Conservation (phyloP, 2,113 vertebrate species). For the Datnioides undecimradiatus region DNA sequence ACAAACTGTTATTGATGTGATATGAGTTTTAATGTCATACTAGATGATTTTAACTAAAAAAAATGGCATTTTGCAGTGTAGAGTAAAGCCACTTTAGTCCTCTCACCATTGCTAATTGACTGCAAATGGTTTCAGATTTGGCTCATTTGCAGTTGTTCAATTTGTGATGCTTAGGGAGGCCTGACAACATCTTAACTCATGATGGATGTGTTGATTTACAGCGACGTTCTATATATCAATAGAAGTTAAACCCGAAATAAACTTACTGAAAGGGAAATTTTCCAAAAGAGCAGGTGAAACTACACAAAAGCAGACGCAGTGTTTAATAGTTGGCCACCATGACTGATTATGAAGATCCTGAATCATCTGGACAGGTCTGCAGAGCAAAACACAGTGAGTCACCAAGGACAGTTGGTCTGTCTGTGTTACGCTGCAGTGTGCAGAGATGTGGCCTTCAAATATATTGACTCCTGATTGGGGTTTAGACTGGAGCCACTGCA, state of each 20-base stretch:
- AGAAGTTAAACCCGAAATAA: not conserved
- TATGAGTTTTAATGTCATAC: not conserved
- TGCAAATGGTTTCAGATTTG: slow-evolving; percentile 60
- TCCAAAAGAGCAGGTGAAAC: not conserved
- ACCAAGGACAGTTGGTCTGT: not conserved
- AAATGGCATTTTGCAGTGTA: slow-evolving; percentile 26
- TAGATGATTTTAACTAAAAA: slow-evolving; percentile 31
- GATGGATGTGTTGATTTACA: slow-evolving; percentile 25
- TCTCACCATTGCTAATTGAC: slow-evolving; percentile 53
- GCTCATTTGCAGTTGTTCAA: slow-evolving; percentile 55
- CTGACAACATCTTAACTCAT: slow-evolving; percentile 10
- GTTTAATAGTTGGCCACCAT: slow-evolving; percentile 14
- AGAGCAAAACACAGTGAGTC: slow-evolving; percentile 18
- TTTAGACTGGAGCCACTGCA: slow-evolving; percentile 25
- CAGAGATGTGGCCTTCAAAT: slow-evolving; percentile 23
- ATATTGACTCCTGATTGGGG: slow-evolving; percentile 9
- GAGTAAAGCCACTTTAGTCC: slow-evolving; percentile 23
- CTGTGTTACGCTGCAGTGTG: not conserved
- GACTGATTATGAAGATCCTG: slow-evolving; percentile 20
- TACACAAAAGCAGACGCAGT: not conserved
- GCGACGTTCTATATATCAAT: not conserved
- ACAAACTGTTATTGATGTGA: no score
- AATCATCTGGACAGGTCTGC: not conserved
- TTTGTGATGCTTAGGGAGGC: slow-evolving; percentile 49
- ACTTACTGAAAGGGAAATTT: not conserved